phyloP scores from a whole-genome alignment of 2,113 vertebrate genomes.

The Falcunculus frontatus region DNA sequence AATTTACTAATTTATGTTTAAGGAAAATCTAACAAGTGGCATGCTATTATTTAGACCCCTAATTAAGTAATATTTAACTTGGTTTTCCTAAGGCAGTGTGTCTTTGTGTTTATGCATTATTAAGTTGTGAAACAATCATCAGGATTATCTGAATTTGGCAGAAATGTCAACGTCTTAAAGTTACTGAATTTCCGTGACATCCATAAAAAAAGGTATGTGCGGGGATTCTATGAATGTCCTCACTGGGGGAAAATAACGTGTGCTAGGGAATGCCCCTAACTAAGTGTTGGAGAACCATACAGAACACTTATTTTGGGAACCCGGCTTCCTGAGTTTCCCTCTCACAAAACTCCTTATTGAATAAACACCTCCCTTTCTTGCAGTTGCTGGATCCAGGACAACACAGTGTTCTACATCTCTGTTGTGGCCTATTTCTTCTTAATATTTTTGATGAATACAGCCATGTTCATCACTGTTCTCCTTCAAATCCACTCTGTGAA shows the following conservation, averaged over 20 bases:
- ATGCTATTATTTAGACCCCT: background rate
- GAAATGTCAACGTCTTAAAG: background rate
- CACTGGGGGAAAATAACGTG: accelerated
- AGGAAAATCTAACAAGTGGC: background rate
- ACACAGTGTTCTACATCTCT: conserved; percentile 75
- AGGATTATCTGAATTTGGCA: background rate
- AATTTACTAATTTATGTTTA: background rate
- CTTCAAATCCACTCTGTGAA: conserved; percentile 77
- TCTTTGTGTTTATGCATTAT: background rate
- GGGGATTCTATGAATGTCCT: background rate
- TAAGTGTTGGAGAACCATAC: accelerated
- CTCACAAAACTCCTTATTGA: background rate
- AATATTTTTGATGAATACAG: conserved; percentile 78
- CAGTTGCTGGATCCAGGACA: conserved; percentile 87
- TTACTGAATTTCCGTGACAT: background rate
- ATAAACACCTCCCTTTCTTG: background rate
- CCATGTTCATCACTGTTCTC: conserved; percentile 81
- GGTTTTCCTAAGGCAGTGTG: background rate
- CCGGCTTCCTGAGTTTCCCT: background rate
- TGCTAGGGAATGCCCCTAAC: background rate
- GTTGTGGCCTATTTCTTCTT: conserved; percentile 79
- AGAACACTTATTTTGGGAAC: background rate
- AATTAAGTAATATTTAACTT: background rate
- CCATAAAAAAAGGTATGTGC: background rate
- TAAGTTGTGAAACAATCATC: background rate